These are phyloP conservation scores for Xyliphius kryptos DNA, from an alignment of 2,113 vertebrate species.

Conservation along the genomic window DNA sequence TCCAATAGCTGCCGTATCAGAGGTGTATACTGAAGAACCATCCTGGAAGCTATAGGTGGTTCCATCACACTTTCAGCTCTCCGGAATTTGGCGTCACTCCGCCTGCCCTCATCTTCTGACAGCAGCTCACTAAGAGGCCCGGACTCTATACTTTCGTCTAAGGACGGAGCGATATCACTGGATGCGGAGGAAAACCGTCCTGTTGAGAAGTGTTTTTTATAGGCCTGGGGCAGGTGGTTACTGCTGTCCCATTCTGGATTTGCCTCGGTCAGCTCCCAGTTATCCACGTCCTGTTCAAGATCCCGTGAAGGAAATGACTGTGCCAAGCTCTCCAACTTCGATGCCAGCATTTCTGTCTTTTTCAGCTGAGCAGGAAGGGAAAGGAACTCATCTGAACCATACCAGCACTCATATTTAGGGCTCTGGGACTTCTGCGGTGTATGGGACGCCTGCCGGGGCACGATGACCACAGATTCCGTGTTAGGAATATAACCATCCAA, in stretches of 20 bases:
- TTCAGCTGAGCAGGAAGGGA: slow-evolving; percentile 88
- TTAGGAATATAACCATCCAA: slow-evolving; percentile 46
- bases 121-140: slow-evolving; percentile 81
- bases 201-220: slow-evolving; percentile 47
- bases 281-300: slow-evolving; percentile 80
- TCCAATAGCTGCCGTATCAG: slow-evolving; percentile 81
- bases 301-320: slow-evolving; percentile 77
- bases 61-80: slow-evolving; percentile 48
- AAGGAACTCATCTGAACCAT: slow-evolving; percentile 93
- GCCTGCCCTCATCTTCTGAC: slow-evolving; percentile 77
- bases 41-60: slow-evolving; percentile 44
- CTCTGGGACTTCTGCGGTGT: slow-evolving; percentile 41
- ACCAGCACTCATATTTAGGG: slow-evolving; percentile 69
- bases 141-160: slow-evolving; percentile 85
- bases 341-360: slow-evolving; percentile 83
- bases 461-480: slow-evolving; percentile 43
- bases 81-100: slow-evolving; percentile 54
- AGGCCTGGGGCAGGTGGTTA: slow-evolving; percentile 56
- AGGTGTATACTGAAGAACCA: slow-evolving; percentile 60
- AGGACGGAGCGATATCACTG: slow-evolving; percentile 80
- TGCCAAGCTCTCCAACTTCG: slow-evolving; percentile 85
- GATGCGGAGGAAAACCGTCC: slow-evolving; percentile 79
- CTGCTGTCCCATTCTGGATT: slow-evolving; percentile 79
- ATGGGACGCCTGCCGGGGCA: slow-evolving; percentile 23
- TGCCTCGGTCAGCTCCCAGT: slow-evolving; percentile 92